Evolutionary conservation across 53 echinoderm and acorn worm species (phyloP), one percentile per base, ranked within the genome.

Genomic region (Temnopleurus reevesii): DNA sequence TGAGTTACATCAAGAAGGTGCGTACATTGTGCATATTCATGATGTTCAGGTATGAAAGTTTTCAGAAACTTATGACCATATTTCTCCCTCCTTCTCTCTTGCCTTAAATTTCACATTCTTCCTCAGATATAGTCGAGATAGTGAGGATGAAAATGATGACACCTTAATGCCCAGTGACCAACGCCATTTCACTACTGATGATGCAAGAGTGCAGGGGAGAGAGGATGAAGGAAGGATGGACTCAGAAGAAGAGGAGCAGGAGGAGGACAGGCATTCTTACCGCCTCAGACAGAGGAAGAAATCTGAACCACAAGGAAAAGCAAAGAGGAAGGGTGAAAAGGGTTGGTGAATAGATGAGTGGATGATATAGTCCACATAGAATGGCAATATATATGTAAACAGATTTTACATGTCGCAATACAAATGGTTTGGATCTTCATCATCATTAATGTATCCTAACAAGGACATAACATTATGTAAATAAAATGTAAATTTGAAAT

Each of bases 251-350:
- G 84, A 83, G 6, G 57, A 54, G 24, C 27, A 86, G 12, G 63
- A 71, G 18, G 15, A 55, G 7, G 38, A 34, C 19, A 30, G 59
- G 64, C 60, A 71, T 35, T 66, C 45, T 1, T 92, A 92, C 56
- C 46, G 89, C 34, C 89, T 92, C 26, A 89, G 92, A 29, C 65
- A 81, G 13, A 89, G 92, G 45, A 46, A 47, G 55, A 76, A 91
- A n/a, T 38, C 71, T 71, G 71, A 23, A 8, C 5, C 21, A 38
- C n/a, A 7, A 41, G 41, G 41, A 41, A 71, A 21, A 41, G 41
- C 23, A 23, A 71, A 71, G 41, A 41, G 41, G 28, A 36, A 71
- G n/a, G 41, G 38, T 19, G 71, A 71, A 13, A 79, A 79, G 46
- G 30, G 79, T 79, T 4, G 46, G 53, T 10, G 53, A 51, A 51